Evolutionary conservation across 2,113 vertebrate genomes (phyloP).

Genomic region (Prinia subflava): DNA sequence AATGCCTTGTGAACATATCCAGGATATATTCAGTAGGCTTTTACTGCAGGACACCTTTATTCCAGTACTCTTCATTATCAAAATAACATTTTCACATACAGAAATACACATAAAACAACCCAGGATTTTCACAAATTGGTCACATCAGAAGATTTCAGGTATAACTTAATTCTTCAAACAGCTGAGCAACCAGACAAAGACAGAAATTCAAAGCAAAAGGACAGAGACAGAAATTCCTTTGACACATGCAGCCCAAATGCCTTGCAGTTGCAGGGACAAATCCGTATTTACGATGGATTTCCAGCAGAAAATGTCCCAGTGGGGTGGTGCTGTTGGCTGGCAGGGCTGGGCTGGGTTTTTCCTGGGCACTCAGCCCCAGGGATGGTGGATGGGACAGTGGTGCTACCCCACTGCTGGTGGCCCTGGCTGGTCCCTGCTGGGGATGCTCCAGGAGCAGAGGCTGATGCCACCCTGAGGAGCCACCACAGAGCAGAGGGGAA

Average conservation of each 20-base stretch:
- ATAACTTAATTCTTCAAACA: neutral
- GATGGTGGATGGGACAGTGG: neutral
- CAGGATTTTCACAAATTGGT: neutral
- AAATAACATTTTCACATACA: neutral
- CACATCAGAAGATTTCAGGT: neutral
- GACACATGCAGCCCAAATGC: neutral
- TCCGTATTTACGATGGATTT: neutral
- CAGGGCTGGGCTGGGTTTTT: neutral
- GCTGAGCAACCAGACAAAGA: neutral
- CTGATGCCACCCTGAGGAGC: neutral
- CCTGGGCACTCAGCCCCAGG: neutral
- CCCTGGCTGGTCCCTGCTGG: neutral
- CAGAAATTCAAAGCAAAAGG: neutral
- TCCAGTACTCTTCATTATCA: neutral
- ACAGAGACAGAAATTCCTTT: neutral
- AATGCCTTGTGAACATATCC: neutral
- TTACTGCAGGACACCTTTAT: neutral
- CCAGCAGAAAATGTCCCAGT: neutral
- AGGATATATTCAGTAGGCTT: neutral
- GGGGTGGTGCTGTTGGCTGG: neutral
- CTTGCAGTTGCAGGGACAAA: neutral
- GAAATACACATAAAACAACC: neutral
- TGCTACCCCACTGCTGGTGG: neutral
- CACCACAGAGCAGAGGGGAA: neutral
- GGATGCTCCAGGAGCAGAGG: neutral